These are phyloP conservation scores for Hystrix cristata DNA, from an alignment of 2,113 vertebrate species.

Conservation along the genomic window DNA sequence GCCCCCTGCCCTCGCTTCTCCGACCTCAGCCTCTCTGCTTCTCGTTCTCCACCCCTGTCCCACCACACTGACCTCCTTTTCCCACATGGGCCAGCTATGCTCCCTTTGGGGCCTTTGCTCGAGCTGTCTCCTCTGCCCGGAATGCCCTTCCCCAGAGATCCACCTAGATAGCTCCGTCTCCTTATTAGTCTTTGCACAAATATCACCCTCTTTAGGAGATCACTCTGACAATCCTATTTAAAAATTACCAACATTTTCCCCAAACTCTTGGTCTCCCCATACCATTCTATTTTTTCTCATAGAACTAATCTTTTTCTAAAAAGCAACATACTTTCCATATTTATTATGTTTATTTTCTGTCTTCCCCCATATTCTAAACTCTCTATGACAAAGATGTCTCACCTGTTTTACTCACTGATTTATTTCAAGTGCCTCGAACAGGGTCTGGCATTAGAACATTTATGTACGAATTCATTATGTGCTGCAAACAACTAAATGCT, in stretches of 20 bases:
- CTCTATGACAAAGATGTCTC: background rate
- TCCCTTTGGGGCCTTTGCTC: background rate
- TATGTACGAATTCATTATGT: background rate
- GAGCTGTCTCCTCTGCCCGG: background rate
- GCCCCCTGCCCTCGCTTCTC: background rate
- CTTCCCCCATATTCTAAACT: background rate
- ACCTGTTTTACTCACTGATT: background rate
- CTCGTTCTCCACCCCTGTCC: background rate
- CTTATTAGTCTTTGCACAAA: background rate
- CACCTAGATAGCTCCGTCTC: background rate
- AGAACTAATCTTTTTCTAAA: constrained; percentile 13
- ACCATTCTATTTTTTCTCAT: background rate
- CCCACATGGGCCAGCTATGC: background rate
- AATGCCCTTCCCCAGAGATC: background rate
- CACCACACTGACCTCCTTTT: background rate
- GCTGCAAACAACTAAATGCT: background rate
- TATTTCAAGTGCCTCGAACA: background rate
- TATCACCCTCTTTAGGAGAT: background rate
- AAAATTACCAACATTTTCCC: background rate
- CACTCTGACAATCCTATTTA: background rate
- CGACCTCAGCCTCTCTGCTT: background rate
- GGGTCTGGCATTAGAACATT: background rate
- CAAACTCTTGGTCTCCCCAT: background rate
- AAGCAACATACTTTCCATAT: background rate
- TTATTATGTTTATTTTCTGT: background rate